These are phyloP conservation scores for Pelusios castaneus DNA, from an alignment of 2,113 vertebrate genomes.

Conservation along the genomic window DNA sequence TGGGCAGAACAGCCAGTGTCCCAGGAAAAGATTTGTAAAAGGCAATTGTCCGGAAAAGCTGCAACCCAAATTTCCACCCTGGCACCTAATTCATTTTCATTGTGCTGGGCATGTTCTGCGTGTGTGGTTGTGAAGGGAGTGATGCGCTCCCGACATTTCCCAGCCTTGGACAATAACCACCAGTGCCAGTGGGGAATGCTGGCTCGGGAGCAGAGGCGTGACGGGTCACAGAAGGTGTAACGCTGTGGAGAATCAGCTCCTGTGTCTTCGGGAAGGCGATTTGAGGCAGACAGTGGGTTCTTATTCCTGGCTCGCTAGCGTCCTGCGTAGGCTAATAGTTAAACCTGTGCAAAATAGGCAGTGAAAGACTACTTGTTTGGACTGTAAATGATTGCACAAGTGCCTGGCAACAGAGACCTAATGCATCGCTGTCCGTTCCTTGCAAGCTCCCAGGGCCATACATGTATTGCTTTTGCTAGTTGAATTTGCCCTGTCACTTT, in stretches of 20 bases:
- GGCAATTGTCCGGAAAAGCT: background rate
- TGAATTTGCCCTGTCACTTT: background rate
- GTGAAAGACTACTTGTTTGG: fast-evolving
- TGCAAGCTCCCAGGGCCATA: too few species aligned
- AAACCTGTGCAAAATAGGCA: background rate
- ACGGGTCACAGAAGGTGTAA: background rate
- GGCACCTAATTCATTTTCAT: background rate
- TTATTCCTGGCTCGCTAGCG: fast-evolving
- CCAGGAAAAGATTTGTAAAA: background rate
- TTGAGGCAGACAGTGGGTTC: background rate
- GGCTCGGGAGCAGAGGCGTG: background rate
- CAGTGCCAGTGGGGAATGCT: background rate
- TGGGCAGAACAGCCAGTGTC: background rate
- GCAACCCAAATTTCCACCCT: background rate
- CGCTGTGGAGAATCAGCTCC: background rate
- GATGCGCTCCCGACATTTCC: too few species aligned
- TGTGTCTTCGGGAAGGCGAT: background rate
- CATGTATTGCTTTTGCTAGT: too few species aligned
- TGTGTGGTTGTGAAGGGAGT: too few species aligned
- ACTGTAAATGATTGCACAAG: background rate
- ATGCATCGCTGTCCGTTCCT: too few species aligned
- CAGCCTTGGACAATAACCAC: too few species aligned
- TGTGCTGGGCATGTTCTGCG: background rate
- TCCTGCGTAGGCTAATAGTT: background rate
- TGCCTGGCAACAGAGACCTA: background rate